These are phyloP conservation scores for Vespertilio murinus DNA, from an alignment of 2,797 vertebrate species.

Conservation along the genomic window DNA sequence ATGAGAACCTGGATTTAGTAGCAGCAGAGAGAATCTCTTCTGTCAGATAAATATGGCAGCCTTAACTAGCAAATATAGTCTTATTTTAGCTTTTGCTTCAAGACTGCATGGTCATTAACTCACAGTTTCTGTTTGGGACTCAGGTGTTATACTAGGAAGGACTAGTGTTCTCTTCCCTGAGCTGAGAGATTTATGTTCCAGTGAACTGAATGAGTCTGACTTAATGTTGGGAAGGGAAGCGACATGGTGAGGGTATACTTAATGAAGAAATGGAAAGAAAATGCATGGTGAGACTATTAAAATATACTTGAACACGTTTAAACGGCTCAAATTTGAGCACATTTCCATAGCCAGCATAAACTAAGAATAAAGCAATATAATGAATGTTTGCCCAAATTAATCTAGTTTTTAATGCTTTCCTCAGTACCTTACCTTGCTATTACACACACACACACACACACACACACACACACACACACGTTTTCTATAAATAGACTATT, in stretches of 20 bases:
- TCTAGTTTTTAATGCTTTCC: background rate
- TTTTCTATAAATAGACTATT: background rate
- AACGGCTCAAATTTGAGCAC: background rate
- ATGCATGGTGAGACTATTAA: background rate
- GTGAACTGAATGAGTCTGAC: background rate
- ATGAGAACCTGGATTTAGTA: background rate
- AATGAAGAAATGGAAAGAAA: conserved; percentile 31
- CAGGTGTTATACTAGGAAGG: background rate
- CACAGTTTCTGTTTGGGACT: background rate
- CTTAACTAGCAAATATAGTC: background rate
- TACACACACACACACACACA: background rate
- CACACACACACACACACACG: background rate
- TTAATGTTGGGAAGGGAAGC: background rate
- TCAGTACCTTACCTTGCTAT: background rate
- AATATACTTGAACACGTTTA: background rate
- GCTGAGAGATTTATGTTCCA: background rate
- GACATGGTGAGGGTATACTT: background rate
- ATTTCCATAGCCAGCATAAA: background rate
- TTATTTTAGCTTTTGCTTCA: background rate
- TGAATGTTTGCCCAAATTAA: background rate
- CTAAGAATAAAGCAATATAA: background rate
- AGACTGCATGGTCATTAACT: background rate
- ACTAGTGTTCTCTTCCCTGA: background rate
- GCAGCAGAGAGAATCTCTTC: background rate
- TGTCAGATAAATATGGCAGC: background rate